A percentile compares a stretch with the other conserved stretches of the same genome.
phyloP scores from a whole-genome alignment of 2,797 vertebrate genomes.

The Limnodromus scolopaceus region DNA sequence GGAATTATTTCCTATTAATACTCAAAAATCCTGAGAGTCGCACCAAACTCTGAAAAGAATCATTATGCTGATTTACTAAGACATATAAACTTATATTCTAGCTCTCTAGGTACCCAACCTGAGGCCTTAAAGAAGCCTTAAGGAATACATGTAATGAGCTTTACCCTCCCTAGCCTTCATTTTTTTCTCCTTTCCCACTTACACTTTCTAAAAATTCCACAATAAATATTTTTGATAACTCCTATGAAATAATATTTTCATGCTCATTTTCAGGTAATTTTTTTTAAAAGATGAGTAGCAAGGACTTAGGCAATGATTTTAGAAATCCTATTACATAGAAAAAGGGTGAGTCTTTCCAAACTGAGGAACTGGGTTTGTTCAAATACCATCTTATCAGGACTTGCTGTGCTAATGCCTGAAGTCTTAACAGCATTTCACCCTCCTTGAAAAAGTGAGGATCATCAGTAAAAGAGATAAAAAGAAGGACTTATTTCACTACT shows the following conservation, averaged over 20 bases:
- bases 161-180: not conserved
- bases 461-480: not conserved
- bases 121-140: slow-evolving; percentile 5
- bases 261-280: not conserved
- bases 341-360: not conserved
- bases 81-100: not conserved
- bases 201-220: not conserved
- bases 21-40: not conserved
- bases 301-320: not conserved
- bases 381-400: not conserved
- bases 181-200: not conserved
- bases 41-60: slow-evolving; percentile 23
- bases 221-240: not conserved
- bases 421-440: not conserved
- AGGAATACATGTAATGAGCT: not conserved
- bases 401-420: not conserved
- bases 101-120: not conserved
- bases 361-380: not conserved
- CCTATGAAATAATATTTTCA: not conserved
- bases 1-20: slow-evolving; percentile 43
- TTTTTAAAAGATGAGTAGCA: not conserved
- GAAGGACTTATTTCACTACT: not conserved
- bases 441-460: not conserved
- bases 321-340: not conserved
- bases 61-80: slow-evolving; percentile 16